A percentile compares a stretch with the other conserved stretches of the same genome.
These are phyloP conservation scores for Heliconius cydno DNA, from an alignment of 2,888 invertebrate species.

Conservation along the genomic window DNA sequence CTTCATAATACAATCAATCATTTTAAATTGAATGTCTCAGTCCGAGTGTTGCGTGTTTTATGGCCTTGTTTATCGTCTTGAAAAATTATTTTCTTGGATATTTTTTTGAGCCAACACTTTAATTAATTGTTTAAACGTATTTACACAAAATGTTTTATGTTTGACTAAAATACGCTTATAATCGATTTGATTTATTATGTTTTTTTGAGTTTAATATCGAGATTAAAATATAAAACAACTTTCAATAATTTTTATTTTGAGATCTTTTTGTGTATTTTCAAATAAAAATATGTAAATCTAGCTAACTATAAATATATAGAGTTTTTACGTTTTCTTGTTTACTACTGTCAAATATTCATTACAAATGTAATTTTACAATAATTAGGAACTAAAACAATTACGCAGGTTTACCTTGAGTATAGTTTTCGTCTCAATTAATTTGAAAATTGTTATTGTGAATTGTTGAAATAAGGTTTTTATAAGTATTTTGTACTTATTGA, in stretches of 20 bases:
- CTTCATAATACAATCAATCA: conserved; percentile 47
- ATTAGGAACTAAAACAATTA: too few relatives aligned
- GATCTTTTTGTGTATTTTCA: background rate
- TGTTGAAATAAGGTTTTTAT: too few relatives aligned
- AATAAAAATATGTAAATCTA: too few relatives aligned
- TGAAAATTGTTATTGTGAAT: too few relatives aligned
- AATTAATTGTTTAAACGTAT: conserved; percentile 30
- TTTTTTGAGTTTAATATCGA: background rate
- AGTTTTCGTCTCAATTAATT: too few relatives aligned
- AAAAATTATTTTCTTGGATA: conserved; percentile 41
- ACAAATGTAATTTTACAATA: too few relatives aligned
- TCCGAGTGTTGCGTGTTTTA: conserved; percentile 47
- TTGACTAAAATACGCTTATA: background rate
- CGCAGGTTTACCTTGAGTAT: too few relatives aligned
- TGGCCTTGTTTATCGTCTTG: conserved; percentile 44
- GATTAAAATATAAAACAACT: background rate
- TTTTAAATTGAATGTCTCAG: conserved; percentile 50
- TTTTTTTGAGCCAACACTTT: conserved; percentile 31
- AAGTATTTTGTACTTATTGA: too few relatives aligned
- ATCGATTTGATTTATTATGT: background rate
- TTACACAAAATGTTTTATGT: conserved; percentile 22
- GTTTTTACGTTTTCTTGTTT: too few relatives aligned
- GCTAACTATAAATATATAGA: too few relatives aligned
- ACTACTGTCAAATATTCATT: too few relatives aligned
- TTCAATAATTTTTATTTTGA: background rate